Conservation (phyloP, 1,140 invertebrate genomes). For the Monomorium pharaonis region DNA sequence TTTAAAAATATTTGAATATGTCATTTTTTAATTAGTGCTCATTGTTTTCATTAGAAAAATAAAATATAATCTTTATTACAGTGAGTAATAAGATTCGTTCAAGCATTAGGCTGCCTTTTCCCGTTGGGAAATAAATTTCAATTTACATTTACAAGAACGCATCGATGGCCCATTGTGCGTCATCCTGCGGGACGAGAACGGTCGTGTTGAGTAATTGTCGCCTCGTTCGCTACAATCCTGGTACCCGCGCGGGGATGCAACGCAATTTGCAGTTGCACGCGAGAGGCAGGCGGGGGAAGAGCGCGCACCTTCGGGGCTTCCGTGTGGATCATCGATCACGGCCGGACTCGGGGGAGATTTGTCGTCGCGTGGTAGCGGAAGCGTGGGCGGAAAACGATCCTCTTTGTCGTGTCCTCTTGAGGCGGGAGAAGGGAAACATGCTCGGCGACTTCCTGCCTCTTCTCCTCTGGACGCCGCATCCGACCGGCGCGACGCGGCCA, state of each 20-base stretch:
- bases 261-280: conserved; percentile 55
- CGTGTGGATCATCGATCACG: conserved; percentile 59
- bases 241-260: conserved; percentile 12
- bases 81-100: not conserved
- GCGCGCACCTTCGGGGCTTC: conserved; percentile 6
- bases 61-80: not conserved
- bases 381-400: conserved; percentile 73
- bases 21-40: not conserved
- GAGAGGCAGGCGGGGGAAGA: conserved; percentile 20
- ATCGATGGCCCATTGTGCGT: conserved; percentile 2
- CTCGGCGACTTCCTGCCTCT: conserved; percentile 13
- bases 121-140: not conserved
- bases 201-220: conserved; percentile 50
- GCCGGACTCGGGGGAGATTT: conserved; percentile 69
- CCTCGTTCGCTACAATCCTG: not conserved
- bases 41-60: not conserved
- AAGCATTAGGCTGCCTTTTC: not conserved
- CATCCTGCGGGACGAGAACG: not conserved
- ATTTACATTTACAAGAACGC: conserved; percentile 15
- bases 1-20: not conserved
- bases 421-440: not conserved
- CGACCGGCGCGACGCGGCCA: not conserved
- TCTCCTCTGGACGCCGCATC: not conserved
- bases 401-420: conserved; percentile 58
- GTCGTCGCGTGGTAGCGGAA: conserved; percentile 71